Evolutionary conservation across 2,113 vertebrate genomes (phyloP), one percentile per base, ranked within the genome.

Genomic region (Haliaeetus leucogaster): DNA sequence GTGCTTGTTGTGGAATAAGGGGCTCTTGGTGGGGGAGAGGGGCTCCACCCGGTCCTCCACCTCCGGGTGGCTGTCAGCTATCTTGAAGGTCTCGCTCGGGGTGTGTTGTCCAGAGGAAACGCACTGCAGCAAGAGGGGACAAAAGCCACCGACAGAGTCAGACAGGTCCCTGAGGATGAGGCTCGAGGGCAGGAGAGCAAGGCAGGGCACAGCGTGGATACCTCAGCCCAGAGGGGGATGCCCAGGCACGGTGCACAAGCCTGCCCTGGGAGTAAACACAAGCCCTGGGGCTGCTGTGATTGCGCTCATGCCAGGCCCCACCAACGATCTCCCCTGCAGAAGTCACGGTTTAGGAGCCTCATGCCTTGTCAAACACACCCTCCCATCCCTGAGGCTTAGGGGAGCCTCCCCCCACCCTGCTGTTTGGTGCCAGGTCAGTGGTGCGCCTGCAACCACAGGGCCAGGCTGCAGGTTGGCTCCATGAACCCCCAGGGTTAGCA

Each of bases 1-100:
- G 78, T 98, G 96, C 56, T 98, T 98, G 63, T 97, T 98, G 96
- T 98, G 97, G 91, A 98, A 98, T 11, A 98, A 85, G 0, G 98
- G 98, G 8, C 95, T 97, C 73, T 96, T 83, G 48, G n/a, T 73
- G 0, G 97, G 95, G 3, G 82, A 79, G n/a, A 96, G 56, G 15
- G 98, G 98, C 34, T 98, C 97, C 55, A 98, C 98, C 1, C 96
- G 96, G 36, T 97, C 94, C 5, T 95, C 86, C 74, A 98, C 97
- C 92, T 98, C 98, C 0, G 98, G 98, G 94, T 98, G 95, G 91
- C 98, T 97, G 93, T 98, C 98, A 0, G 98, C 97, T 32, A 98
- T 98, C 91, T 98, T 98, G 97, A 98, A 98, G 22, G 98, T 98
- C 74, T 98, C 98, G 0, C 97, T 97, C 0, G 98, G 98, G 21